These are phyloP conservation scores for Natator depressus DNA, from an alignment of 2,113 vertebrate species.

Conservation along the genomic window DNA sequence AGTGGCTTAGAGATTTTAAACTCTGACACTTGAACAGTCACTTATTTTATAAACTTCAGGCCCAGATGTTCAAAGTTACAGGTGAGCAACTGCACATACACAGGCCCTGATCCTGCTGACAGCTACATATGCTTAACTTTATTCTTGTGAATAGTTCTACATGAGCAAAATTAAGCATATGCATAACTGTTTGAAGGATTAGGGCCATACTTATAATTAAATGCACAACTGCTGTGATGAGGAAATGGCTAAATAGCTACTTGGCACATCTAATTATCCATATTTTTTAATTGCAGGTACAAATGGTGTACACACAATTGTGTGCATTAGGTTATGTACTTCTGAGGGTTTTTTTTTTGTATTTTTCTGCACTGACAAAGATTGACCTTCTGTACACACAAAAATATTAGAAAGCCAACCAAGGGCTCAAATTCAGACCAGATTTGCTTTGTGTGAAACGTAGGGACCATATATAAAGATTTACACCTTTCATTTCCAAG, in stretches of 20 bases:
- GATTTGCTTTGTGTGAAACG: background rate
- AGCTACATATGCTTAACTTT: background rate
- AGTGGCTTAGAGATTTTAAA: background rate
- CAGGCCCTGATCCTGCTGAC: background rate
- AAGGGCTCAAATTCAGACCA: background rate
- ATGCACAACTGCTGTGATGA: background rate
- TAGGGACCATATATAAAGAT: background rate
- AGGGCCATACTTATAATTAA: background rate
- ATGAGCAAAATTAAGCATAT: constrained; percentile 5
- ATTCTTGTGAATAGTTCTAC: constrained; percentile 26
- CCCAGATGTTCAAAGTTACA: background rate
- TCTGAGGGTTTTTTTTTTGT: background rate
- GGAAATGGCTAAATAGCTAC: background rate
- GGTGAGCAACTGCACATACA: background rate
- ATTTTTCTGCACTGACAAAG: background rate
- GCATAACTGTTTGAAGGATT: background rate
- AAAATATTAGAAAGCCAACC: background rate
- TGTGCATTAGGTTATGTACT: background rate
- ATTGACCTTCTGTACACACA: background rate
- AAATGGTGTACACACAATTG: background rate
- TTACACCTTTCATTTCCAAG: background rate
- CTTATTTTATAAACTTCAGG: background rate
- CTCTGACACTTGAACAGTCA: background rate
- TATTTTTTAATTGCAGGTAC: background rate
- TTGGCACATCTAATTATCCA: too few relatives aligned